Conservation (phyloP, 2,113 vertebrate genomes). For the Haemorhous mexicanus region DNA sequence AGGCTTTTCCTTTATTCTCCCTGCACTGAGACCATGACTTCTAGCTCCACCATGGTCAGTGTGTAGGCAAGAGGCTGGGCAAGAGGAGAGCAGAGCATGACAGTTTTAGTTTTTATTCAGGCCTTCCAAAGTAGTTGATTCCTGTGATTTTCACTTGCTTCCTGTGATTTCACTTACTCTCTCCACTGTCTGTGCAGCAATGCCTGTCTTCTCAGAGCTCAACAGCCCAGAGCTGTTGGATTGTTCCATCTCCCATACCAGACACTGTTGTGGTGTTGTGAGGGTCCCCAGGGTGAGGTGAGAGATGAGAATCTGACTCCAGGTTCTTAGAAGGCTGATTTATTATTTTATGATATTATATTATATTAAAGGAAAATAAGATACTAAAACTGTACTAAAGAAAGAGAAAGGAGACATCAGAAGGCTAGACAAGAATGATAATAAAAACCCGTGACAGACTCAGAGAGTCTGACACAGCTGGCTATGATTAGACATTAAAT, state of each 20-base stretch:
- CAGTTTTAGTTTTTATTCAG: not conserved
- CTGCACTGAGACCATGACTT: not conserved
- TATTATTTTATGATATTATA: too few relatives aligned
- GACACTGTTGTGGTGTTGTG: too few relatives aligned
- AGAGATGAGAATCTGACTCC: too few relatives aligned
- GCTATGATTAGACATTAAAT: too few relatives aligned
- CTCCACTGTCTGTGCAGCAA: not conserved
- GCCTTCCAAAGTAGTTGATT: not conserved
- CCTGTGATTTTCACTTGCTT: not conserved
- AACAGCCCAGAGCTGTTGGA: not conserved
- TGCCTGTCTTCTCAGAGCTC: not conserved
- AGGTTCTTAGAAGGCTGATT: too few relatives aligned
- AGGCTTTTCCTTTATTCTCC: not conserved
- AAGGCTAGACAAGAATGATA: too few relatives aligned
- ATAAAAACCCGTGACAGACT: too few relatives aligned
- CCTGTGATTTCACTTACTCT: not conserved
- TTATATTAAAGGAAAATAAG: too few relatives aligned
- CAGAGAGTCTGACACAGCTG: too few relatives aligned
- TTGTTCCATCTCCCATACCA: not conserved
- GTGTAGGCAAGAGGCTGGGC: not conserved
- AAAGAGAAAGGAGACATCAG: too few relatives aligned
- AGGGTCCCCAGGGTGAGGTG: too few relatives aligned
- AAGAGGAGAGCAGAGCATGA: rapidly evolving
- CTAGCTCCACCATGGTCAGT: not conserved
- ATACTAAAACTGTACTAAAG: too few relatives aligned